Percentiles rank a stretch among this genome's conserved stretches.
These are phyloP conservation scores for Pachyseris speciosa DNA, from an alignment of 64 coral and sea anemone species.

Conservation along the genomic window DNA sequence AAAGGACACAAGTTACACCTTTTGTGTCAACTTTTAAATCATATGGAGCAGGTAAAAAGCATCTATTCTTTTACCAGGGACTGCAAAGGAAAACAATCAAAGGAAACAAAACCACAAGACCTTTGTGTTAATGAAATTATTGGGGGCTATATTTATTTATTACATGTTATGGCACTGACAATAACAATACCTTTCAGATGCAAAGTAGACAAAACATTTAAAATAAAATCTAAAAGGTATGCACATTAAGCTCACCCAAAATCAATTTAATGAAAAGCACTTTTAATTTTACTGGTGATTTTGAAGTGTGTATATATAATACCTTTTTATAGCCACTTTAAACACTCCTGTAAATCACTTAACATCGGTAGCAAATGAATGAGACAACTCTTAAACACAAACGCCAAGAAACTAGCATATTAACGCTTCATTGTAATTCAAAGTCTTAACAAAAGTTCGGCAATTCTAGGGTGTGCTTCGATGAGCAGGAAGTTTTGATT, in stretches of 20 bases:
- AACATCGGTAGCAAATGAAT: not conserved
- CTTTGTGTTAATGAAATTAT: not conserved
- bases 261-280: not conserved
- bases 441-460: not conserved
- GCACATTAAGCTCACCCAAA: not conserved
- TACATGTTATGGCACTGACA: not conserved
- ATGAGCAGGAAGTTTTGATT: not conserved
- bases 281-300: too few relatives aligned
- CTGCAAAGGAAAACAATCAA: not conserved
- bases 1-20: not conserved
- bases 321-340: slow-evolving; percentile 32
- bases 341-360: slow-evolving; percentile 22
- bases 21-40: not conserved
- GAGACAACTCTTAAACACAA: not conserved
- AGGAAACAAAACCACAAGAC: not conserved
- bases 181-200: not conserved
- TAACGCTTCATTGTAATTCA: not conserved
- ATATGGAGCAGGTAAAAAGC: not conserved
- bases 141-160: slow-evolving; percentile 1
- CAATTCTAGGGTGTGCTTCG: not conserved
- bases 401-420: not conserved
- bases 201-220: not conserved
- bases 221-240: not conserved
- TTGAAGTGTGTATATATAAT: not conserved
- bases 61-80: not conserved